These are phyloP conservation scores for Protaetia brevitarsis DNA, from an alignment of 1,140 invertebrate species.

Conservation along the genomic window DNA sequence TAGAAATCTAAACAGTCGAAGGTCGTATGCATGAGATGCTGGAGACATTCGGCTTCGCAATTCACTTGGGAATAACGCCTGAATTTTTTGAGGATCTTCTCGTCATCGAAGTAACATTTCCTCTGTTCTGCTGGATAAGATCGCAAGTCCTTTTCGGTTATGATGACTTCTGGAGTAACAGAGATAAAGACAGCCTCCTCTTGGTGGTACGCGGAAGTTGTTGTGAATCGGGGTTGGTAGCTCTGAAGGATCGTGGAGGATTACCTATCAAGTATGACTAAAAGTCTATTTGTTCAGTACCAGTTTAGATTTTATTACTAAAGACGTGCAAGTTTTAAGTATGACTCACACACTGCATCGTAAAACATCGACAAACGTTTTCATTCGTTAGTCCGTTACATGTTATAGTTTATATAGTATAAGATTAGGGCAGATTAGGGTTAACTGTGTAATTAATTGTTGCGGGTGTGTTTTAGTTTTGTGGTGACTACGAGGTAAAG, in stretches of 20 bases:
- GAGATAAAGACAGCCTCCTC: constrained; percentile 49
- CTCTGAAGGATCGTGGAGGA: constrained; percentile 57
- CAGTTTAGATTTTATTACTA: no score
- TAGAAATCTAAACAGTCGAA: constrained; percentile 65
- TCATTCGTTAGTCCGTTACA: no score
- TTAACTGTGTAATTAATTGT: no score
- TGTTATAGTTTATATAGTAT: no score
- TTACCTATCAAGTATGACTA: constrained; percentile 53
- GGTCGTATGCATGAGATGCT: constrained; percentile 64
- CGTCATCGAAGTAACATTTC: constrained; percentile 30
- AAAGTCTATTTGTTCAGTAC: constrained; percentile 50
- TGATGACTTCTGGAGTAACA: constrained; percentile 33
- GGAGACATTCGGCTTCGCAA: constrained; percentile 71
- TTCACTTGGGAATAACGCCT: constrained; percentile 72
- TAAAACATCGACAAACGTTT: no score
- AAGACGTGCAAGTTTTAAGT: constrained; percentile 49
- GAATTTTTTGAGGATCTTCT: constrained; percentile 43
- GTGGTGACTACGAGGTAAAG: no score
- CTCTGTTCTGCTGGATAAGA: constrained; percentile 30
- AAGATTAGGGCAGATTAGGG: no score
- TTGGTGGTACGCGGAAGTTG: constrained; percentile 54
- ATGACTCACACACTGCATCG: no score
- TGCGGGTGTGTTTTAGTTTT: no score
- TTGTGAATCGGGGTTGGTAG: constrained; percentile 53
- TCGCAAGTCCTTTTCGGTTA: constrained; percentile 29